These are phyloP conservation scores for Pemphigus obesinymphae DNA, from an alignment of 1,140 invertebrate species.

Conservation along the genomic window DNA sequence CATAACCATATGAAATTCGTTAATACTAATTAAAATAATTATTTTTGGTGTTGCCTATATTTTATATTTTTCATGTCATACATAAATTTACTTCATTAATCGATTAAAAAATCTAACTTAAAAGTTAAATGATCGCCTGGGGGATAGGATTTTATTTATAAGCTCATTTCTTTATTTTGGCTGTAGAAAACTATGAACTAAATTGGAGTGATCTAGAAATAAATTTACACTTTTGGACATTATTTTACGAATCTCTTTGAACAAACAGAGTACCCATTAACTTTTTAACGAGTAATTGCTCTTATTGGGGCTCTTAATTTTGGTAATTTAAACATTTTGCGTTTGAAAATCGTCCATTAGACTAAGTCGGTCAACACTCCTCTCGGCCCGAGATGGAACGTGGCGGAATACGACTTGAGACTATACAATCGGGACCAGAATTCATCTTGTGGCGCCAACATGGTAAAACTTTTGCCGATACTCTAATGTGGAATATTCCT, in stretches of 20 bases:
- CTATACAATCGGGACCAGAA: background rate
- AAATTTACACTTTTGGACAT: background rate
- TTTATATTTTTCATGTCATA: too few species aligned
- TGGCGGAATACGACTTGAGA: background rate
- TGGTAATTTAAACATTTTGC: slow-evolving; percentile 1
- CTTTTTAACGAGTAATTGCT: background rate
- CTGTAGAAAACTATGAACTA: background rate
- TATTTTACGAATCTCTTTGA: background rate
- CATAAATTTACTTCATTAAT: too few species aligned
- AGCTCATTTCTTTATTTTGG: too few species aligned
- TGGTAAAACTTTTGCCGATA: slow-evolving; percentile 14
- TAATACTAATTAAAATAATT: too few species aligned
- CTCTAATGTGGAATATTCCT: slow-evolving; percentile 13
- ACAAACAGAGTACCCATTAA: background rate
- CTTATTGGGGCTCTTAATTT: background rate
- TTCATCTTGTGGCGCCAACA: slow-evolving; percentile 22
- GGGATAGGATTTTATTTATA: too few species aligned
- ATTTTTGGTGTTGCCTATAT: too few species aligned
- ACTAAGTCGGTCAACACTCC: background rate
- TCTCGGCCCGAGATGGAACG: background rate
- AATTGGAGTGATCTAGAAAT: too few species aligned
- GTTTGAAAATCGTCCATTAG: background rate
- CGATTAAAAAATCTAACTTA: too few species aligned
- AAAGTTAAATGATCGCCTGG: too few species aligned
- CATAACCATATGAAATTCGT: too few species aligned